A percentile compares a stretch with the other conserved stretches of the same genome.
Evolutionary conservation across 2,888 invertebrate species (phyloP).

Genomic region (Hyles lineata): DNA sequence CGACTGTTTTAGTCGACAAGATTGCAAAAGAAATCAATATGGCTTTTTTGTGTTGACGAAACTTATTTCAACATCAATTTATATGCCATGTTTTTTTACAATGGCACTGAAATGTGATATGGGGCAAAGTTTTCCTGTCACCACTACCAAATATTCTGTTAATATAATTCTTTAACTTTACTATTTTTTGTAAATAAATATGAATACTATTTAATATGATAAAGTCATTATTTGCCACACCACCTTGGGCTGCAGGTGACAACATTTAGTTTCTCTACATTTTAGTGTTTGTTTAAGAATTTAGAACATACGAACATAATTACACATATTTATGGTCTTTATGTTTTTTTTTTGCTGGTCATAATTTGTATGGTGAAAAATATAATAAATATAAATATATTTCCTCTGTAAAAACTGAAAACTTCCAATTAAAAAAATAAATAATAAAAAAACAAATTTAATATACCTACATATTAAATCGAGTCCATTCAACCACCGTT

Average conservation of each 20-base stretch:
- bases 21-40: neutral
- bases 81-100: neutral
- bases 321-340: no score
- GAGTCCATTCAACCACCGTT: no score
- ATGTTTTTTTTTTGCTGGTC: no score
- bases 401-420: no score
- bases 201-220: neutral
- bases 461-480: no score
- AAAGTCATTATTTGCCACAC: neutral
- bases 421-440: no score
- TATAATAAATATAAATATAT: no score
- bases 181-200: neutral
- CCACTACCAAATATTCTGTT: neutral
- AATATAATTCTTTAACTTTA: neutral
- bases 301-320: no score
- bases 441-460: no score
- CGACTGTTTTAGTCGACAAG: neutral
- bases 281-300: neutral
- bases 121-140: neutral
- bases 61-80: neutral
- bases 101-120: neutral
- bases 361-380: no score
- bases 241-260: neutral
- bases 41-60: neutral
- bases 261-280: neutral